Evolutionary conservation across 1,140 invertebrate species (phyloP).

Genomic region (Olivierus martensii): DNA sequence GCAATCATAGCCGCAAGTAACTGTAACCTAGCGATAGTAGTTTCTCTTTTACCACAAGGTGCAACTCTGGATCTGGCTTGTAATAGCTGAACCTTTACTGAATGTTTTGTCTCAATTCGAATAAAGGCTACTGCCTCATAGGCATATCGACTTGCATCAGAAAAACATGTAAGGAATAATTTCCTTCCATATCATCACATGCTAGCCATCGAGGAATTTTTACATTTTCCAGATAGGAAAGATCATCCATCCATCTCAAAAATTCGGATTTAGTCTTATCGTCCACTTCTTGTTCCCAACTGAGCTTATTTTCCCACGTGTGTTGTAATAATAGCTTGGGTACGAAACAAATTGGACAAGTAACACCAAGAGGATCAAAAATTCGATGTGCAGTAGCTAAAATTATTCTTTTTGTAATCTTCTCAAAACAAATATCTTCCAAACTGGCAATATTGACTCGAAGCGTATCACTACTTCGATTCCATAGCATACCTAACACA

Average conservation of each 20-base stretch:
- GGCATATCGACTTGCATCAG: background rate
- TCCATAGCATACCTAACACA: conserved; percentile 8
- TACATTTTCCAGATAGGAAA: background rate
- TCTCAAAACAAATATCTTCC: background rate
- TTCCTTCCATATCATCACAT: background rate
- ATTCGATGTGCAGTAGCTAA: conserved; percentile 2
- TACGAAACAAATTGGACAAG: background rate
- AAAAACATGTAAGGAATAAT: conserved; percentile 3
- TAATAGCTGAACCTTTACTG: conserved; percentile 10
- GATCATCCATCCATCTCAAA: conserved; percentile 4
- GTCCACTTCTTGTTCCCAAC: background rate
- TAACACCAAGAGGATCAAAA: conserved; percentile 11
- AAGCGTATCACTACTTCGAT: conserved; percentile 2
- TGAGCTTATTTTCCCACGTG: background rate
- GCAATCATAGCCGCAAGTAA: conserved; percentile 3
- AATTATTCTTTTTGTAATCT: conserved; percentile 3
- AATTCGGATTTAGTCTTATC: background rate
- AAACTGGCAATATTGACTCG: background rate
- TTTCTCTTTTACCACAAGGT: conserved; percentile 3
- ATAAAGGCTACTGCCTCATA: conserved; percentile 1
- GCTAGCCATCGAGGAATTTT: conserved; percentile 1
- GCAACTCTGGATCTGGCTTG: conserved; percentile 6
- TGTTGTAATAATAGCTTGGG: conserved; percentile 2
- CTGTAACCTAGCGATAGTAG: conserved; percentile 1
- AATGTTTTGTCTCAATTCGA: background rate